phyloP scores from a whole-genome alignment of 2,113 vertebrate species.

The Carassius gibelio region DNA sequence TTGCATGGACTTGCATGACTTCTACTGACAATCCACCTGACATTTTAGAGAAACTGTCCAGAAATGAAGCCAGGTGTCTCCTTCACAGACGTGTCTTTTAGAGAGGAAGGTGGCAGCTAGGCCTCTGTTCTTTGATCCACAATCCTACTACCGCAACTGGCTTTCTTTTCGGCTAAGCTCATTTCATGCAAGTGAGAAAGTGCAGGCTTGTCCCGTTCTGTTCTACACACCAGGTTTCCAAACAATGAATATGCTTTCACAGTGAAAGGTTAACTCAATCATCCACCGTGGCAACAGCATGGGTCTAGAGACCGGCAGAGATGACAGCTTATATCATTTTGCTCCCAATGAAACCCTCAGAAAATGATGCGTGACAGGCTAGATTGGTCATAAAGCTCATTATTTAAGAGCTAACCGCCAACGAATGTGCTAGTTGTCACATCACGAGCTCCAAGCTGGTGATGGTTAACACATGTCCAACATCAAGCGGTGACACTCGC shows the following conservation, averaged over 20 bases:
- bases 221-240: constrained; percentile 58
- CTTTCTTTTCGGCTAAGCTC: constrained; percentile 59
- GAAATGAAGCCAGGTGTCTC: constrained; percentile 64
- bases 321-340: constrained; percentile 63
- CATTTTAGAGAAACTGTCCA: constrained; percentile 48
- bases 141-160: constrained; percentile 69
- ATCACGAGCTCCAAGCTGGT: constrained; percentile 61
- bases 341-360: constrained; percentile 57
- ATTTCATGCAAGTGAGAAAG: constrained; percentile 49
- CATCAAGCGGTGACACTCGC: constrained; percentile 56
- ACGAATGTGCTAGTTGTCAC: constrained; percentile 64
- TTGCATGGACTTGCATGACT: constrained; percentile 1
- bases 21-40: constrained; percentile 23
- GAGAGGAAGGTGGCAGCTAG: constrained; percentile 52
- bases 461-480: constrained; percentile 73
- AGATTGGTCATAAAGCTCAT: constrained; percentile 65
- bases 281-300: constrained; percentile 47
- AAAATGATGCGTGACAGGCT: constrained; percentile 66
- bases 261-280: constrained; percentile 52
- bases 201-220: constrained; percentile 60
- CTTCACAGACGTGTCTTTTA: constrained; percentile 59
- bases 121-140: constrained; percentile 68
- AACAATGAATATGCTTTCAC: constrained; percentile 52
- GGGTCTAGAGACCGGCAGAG: constrained; percentile 51
- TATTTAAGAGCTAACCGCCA: constrained; percentile 63